Evolutionary conservation across 2,113 vertebrate genomes (phyloP).

Genomic region (Gallinago undulata): DNA sequence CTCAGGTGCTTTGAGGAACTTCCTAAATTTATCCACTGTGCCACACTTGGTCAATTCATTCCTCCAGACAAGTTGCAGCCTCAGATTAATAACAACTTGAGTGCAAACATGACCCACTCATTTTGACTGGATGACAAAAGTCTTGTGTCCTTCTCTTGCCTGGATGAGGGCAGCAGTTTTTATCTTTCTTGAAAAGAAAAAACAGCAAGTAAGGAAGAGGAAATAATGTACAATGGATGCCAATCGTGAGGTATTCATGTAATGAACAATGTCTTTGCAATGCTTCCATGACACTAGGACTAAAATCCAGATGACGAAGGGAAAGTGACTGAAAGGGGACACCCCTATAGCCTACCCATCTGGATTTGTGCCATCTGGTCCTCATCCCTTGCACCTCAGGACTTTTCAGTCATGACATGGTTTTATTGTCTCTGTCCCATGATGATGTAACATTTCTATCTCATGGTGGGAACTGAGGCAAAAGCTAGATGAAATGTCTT

Average conservation of each 20-base stretch:
- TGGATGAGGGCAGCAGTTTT: not conserved
- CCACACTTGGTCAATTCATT: not conserved
- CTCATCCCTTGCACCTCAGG: slow-evolving; percentile 18
- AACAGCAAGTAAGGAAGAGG: not conserved
- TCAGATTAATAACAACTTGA: not conserved
- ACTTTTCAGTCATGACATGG: not conserved
- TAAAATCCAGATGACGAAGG: not conserved
- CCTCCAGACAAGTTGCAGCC: not conserved
- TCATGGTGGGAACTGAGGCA: not conserved
- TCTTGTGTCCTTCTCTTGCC: not conserved
- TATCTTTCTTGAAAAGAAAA: slow-evolving; percentile 8
- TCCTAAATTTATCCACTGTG: not conserved
- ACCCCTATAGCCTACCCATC: not conserved
- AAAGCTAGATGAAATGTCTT: not conserved
- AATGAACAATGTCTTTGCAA: slow-evolving; percentile 11
- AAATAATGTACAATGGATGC: not conserved
- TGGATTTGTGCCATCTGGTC: not conserved
- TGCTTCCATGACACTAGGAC: not conserved
- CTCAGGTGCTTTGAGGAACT: not conserved
- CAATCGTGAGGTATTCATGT: not conserved
- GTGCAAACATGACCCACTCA: not conserved
- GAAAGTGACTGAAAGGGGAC: slow-evolving; percentile 24
- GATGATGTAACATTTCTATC: not conserved
- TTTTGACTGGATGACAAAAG: not conserved
- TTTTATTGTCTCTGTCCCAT: not conserved